These are phyloP conservation scores for Phyllotreta cruciferae DNA, from an alignment of 2,888 invertebrate species.

Conservation along the genomic window DNA sequence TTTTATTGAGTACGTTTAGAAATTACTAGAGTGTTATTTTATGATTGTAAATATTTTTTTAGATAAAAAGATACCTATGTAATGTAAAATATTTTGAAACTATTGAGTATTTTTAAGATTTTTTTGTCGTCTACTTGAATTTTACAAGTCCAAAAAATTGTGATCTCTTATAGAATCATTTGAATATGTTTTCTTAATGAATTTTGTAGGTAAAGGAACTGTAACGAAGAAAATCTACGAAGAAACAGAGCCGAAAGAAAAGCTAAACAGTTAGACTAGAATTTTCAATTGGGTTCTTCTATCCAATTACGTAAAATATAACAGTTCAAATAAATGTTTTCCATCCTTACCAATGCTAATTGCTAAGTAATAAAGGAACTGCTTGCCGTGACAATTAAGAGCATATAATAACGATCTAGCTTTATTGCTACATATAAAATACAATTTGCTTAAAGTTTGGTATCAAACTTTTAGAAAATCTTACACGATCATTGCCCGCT, in stretches of 20 bases:
- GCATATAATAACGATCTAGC: too few relatives aligned
- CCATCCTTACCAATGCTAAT: too few relatives aligned
- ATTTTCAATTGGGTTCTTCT: not conserved
- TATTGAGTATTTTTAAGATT: constrained; percentile 34
- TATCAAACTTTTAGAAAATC: too few relatives aligned
- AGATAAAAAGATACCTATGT: constrained; percentile 43
- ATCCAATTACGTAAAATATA: not conserved
- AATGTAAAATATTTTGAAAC: constrained; percentile 47
- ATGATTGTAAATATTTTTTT: constrained; percentile 49
- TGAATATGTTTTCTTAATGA: not conserved
- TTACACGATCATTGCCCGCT: not conserved
- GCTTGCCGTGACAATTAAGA: too few relatives aligned
- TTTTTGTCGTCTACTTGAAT: constrained; percentile 26
- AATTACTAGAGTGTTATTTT: constrained; percentile 44
- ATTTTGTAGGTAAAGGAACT: not conserved
- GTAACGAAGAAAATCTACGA: not conserved
- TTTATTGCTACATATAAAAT: too few relatives aligned
- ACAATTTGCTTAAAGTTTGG: too few relatives aligned
- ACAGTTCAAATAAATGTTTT: not conserved
- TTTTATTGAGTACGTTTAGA: constrained; percentile 12
- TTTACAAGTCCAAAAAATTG: constrained; percentile 26
- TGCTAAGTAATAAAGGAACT: too few relatives aligned
- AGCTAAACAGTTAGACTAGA: not conserved
- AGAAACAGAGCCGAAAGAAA: constrained; percentile 4
- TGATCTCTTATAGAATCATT: constrained; percentile 26